phyloP scores from a whole-genome alignment of 1,140 invertebrate genomes.

The Aphis gossypii region DNA sequence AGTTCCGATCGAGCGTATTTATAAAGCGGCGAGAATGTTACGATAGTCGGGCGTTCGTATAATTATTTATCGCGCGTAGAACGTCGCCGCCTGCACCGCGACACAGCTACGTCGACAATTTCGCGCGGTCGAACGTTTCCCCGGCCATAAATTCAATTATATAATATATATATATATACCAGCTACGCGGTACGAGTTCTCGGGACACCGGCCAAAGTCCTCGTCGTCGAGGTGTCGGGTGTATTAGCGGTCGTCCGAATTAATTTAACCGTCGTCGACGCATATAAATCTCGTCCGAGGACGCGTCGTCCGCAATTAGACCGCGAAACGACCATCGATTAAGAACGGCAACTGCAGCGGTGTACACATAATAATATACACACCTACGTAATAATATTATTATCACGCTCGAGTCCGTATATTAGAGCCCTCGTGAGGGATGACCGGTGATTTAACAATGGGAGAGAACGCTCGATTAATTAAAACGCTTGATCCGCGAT shows the following conservation, averaged over 20 bases:
- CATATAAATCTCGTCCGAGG: neutral
- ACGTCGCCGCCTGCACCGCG: neutral
- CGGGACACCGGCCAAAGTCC: neutral
- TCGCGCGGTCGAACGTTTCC: neutral
- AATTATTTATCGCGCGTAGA: neutral
- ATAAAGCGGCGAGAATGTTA: neutral
- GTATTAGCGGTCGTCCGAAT: neutral
- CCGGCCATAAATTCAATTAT: slow-evolving; percentile 1
- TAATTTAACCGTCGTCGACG: neutral
- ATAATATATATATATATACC: neutral
- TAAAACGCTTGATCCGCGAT: neutral
- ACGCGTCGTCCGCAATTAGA: neutral
- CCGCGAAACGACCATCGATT: neutral
- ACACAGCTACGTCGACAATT: neutral
- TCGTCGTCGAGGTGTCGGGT: neutral
- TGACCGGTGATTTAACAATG: neutral
- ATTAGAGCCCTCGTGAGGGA: neutral
- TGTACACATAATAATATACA: too few relatives aligned
- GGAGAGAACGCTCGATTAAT: neutral
- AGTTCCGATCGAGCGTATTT: neutral
- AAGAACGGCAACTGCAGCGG: neutral
- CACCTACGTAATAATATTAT: neutral
- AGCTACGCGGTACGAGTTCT: neutral
- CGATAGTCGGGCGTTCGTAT: neutral
- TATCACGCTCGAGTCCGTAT: neutral